Conservation (phyloP, 2,113 vertebrate genomes). For the Lichenostomus cassidix region DNA sequence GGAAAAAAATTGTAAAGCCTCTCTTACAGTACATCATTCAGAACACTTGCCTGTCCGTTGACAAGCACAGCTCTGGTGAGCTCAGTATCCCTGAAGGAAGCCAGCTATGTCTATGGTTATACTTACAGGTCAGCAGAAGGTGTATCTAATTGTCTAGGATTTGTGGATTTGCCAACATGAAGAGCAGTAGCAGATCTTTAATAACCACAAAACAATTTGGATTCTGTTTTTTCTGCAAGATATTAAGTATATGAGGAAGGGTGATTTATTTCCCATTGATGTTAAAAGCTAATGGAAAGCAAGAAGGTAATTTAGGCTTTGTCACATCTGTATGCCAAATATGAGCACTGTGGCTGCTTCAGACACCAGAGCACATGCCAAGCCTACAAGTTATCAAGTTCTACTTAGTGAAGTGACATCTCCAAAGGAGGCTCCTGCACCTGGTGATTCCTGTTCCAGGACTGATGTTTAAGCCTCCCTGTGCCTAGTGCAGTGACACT, state of each 20-base stretch:
- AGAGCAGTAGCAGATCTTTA: background rate
- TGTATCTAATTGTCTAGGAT: background rate
- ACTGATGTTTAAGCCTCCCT: background rate
- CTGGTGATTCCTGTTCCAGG: background rate
- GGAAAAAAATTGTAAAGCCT: fast-evolving
- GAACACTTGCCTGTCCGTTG: background rate
- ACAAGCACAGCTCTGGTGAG: background rate
- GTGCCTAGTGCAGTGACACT: background rate
- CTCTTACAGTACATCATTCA: background rate
- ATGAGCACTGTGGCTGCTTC: background rate
- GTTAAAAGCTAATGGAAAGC: background rate
- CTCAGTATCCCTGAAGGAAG: background rate
- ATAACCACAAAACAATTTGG: background rate
- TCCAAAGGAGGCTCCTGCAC: background rate
- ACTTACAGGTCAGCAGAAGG: background rate
- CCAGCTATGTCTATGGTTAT: background rate
- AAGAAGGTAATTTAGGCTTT: background rate
- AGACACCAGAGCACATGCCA: background rate
- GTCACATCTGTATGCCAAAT: background rate
- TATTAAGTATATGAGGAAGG: background rate
- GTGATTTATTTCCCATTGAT: background rate
- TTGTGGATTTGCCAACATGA: background rate
- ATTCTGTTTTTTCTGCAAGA: background rate
- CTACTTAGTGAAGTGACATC: background rate
- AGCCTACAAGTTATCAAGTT: background rate